A percentile compares a stretch with the other conserved stretches of the same genome.
These are phyloP conservation scores for Zeuzera pyrina DNA, from an alignment of 2,888 invertebrate genomes.

Conservation along the genomic window DNA sequence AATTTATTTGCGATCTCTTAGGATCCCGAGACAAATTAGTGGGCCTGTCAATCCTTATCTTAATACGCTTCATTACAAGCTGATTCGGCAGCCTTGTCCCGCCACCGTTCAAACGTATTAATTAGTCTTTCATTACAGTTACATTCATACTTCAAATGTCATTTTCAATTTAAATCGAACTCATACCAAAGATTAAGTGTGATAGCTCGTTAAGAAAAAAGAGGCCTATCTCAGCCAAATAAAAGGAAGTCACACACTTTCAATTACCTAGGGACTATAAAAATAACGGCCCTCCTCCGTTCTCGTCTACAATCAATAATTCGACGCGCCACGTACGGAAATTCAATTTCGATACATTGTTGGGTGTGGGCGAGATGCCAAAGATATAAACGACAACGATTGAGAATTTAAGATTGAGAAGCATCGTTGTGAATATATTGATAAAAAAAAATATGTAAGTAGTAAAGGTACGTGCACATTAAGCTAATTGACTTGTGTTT, in stretches of 20 bases:
- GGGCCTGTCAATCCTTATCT: conserved; percentile 31
- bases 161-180: conserved; percentile 16
- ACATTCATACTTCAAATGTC: conserved; percentile 25
- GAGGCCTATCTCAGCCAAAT: conserved; percentile 10
- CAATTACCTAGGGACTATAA: conserved; percentile 22
- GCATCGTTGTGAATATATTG: conserved; percentile 28
- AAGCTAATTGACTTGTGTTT: conserved; percentile 62
- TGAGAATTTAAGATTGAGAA: conserved; percentile 28
- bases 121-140: conserved; percentile 32
- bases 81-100: conserved; percentile 21
- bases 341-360: conserved; percentile 34
- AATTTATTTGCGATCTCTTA: conserved; percentile 16
- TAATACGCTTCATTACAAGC: conserved; percentile 29
- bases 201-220: conserved; percentile 15
- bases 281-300: conserved; percentile 31
- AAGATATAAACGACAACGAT: conserved; percentile 38
- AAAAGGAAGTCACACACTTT: conserved; percentile 20
- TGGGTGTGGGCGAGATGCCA: conserved; percentile 35
- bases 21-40: conserved; percentile 22
- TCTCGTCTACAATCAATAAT: conserved; percentile 35
- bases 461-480: conserved; percentile 37
- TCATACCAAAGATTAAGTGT: conserved; percentile 21
- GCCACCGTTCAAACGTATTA: conserved; percentile 30
- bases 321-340: conserved; percentile 36
- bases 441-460: conserved; percentile 53